A percentile compares a stretch with the other conserved stretches of the same genome.
Conservation (phyloP, 2,797 vertebrate genomes). For the Myotis pilosus region DNA sequence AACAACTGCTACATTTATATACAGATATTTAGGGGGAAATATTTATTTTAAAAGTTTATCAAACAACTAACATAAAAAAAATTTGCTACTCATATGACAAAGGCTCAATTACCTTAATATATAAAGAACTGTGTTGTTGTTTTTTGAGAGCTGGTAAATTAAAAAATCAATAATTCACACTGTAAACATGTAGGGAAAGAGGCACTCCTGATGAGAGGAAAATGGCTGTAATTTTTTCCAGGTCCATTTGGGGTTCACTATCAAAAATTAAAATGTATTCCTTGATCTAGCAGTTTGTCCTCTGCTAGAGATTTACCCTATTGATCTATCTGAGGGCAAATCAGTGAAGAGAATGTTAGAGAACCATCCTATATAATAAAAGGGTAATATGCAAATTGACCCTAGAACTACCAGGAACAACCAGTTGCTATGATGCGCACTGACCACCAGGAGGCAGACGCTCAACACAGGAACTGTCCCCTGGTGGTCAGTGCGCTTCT, state of each 20-base stretch:
- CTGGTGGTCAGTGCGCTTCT: too few relatives aligned
- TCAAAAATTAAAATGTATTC: not conserved
- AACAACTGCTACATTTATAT: not conserved
- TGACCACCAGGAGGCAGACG: too few relatives aligned
- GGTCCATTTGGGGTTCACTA: not conserved
- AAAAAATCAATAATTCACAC: not conserved
- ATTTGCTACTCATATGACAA: not conserved
- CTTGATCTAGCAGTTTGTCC: not conserved
- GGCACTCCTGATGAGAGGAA: not conserved
- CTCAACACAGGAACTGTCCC: too few relatives aligned
- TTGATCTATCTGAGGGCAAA: not conserved
- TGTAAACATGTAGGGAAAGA: not conserved
- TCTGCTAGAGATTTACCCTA: not conserved
- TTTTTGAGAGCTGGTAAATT: not conserved
- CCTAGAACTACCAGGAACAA: too few relatives aligned
- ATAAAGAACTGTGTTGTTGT: not conserved
- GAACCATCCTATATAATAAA: not conserved
- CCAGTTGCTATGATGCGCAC: too few relatives aligned
- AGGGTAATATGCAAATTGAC: too few relatives aligned
- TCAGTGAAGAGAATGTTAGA: not conserved
- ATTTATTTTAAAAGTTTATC: not conserved
- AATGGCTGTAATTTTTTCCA: not conserved
- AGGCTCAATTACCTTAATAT: not conserved
- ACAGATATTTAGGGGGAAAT: not conserved
- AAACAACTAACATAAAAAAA: not conserved